Evolutionary conservation across 2,888 invertebrate genomes (phyloP), one percentile per base, ranked within the genome.

Genomic region (Lymantria monacha): DNA sequence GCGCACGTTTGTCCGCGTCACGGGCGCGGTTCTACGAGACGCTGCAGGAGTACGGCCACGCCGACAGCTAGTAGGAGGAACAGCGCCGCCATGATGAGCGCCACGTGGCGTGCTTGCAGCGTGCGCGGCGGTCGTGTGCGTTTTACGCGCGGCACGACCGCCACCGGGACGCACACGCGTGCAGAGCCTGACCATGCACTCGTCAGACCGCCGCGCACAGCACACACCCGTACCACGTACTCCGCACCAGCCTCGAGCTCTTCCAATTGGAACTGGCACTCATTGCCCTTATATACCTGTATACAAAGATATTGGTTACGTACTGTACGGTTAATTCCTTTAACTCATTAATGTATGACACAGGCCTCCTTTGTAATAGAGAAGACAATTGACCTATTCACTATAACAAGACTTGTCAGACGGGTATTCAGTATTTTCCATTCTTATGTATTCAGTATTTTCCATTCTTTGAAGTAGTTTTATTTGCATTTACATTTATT

Each of bases 141-240:
- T 93, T 58, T 94, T 92, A 44, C 94, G 94, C 83, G 67, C 49
- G 77, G 67, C 61, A 85, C 14, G 14, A 51, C 78, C 44, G 66
- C 14, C 56, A 86, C 68, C 40, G 88, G 79, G 62, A 85, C 75
- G 14, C 46, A 61, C 76, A 95, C 93, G 49, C 93, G 93, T 66
- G 94, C 84, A 46, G 93, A 82, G 48, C 93, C 92, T 60, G 96
- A 96, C 86, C 93, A 95, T 57, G 95, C 94, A 55, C 97, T 95
- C 54, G 93, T 83, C 64, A 96, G 91, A 69, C 93, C 92, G 47
- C 86, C 87, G 67, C 97, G 93, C 70, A 97, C 93, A 30, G 95
- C 95, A 85, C 95, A 95, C 59, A 97, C 96, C 49, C 97, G 94
- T 70, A 95, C 94, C 70, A 90, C 87, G 87, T 97, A 97, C 77